Evolutionary conservation across 2,113 vertebrate species (phyloP).

Genomic region (Dipodomys merriami): DNA sequence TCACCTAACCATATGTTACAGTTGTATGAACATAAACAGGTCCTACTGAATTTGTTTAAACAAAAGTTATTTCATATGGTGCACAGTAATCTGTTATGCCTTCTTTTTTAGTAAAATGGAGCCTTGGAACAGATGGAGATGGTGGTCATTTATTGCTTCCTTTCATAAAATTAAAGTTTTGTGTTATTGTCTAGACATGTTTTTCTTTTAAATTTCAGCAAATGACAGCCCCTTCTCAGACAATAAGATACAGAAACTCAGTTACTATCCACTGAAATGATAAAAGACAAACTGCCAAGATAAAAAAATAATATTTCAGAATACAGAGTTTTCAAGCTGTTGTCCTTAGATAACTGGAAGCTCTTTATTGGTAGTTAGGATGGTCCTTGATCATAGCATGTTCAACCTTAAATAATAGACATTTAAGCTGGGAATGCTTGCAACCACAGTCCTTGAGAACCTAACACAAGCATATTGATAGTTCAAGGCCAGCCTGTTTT

Average conservation of each 20-base stretch:
- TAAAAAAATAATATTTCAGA: background rate
- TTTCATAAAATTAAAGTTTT: slow-evolving; percentile 32
- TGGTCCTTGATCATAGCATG: background rate
- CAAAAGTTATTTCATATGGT: slow-evolving; percentile 8
- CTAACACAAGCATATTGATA: background rate
- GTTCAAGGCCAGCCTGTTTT: too few species aligned
- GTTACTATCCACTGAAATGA: background rate
- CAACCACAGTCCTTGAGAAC: background rate
- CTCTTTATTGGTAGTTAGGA: background rate
- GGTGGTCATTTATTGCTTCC: slow-evolving; percentile 16
- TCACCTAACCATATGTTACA: background rate
- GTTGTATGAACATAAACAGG: background rate
- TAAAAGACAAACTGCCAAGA: background rate
- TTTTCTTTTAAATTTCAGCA: slow-evolving; percentile 8
- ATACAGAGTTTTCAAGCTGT: background rate
- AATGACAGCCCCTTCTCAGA: background rate
- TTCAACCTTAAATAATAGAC: background rate
- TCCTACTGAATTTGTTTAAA: slow-evolving; percentile 21
- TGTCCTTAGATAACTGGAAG: background rate
- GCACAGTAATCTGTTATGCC: background rate
- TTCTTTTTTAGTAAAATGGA: slow-evolving; percentile 31
- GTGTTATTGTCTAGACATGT: background rate
- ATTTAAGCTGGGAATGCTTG: background rate
- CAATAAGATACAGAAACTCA: background rate
- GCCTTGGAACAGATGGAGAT: background rate